Percentiles rank a stretch among this genome's conserved stretches.
Conservation (phyloP, 1,140 invertebrate species). For the Zaprionus gabonicus region DNA sequence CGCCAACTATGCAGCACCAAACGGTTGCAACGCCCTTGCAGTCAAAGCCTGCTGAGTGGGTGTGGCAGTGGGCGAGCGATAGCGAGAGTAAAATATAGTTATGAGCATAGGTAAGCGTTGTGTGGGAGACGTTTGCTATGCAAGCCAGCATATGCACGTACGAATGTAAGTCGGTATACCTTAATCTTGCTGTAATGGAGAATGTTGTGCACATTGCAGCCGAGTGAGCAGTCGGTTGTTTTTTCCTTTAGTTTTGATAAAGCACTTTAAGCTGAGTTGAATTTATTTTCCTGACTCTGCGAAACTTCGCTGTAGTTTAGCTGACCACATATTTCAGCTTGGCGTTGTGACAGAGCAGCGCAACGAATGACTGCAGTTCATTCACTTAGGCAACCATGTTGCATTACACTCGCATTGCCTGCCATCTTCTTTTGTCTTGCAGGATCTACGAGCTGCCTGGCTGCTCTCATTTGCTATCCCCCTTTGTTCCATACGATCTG, state of each 20-base stretch:
- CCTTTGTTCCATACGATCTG: not conserved
- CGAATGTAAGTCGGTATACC: not conserved
- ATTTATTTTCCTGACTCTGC: not conserved
- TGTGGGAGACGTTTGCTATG: not conserved
- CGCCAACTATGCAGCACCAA: constrained; percentile 52
- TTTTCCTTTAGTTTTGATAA: not conserved
- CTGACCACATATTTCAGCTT: not conserved
- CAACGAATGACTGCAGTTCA: not conserved
- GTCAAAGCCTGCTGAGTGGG: not conserved
- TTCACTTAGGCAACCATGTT: not conserved
- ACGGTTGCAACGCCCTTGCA: constrained; percentile 7
- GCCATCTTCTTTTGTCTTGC: not conserved
- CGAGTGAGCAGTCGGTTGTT: too few relatives aligned
- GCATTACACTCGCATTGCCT: not conserved
- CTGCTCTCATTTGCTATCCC: not conserved
- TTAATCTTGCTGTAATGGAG: constrained; percentile 5
- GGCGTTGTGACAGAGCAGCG: not conserved
- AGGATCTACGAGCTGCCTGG: not conserved
- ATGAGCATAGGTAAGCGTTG: constrained; percentile 1
- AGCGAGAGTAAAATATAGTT: not conserved
- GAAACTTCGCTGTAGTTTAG: not conserved
- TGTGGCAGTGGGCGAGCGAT: not conserved
- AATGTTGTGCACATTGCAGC: constrained; percentile 1
- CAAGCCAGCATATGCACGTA: constrained; percentile 9
- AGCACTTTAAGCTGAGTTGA: constrained; percentile 2